A percentile compares a stretch with the other conserved stretches of the same genome.
Conservation (phyloP, 2,113 vertebrate species). For the Ailurus styani region DNA sequence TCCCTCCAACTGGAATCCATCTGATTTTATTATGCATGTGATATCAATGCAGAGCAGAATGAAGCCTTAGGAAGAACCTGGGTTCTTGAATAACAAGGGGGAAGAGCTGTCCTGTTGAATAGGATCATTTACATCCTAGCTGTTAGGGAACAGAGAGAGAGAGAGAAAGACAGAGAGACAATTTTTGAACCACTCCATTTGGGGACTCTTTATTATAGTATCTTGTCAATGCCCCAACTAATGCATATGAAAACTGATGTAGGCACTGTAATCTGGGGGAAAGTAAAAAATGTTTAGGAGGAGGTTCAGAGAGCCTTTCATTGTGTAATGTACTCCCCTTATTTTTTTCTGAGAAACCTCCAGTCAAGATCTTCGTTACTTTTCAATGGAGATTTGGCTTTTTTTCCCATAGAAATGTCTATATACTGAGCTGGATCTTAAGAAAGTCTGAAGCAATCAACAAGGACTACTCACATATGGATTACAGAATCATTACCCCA, state of each 20-base stretch:
- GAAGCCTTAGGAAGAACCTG: neutral
- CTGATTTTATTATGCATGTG: neutral
- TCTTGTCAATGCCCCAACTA: neutral
- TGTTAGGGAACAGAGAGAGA: neutral
- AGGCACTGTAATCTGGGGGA: neutral
- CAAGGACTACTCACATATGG: neutral
- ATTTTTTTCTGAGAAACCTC: neutral
- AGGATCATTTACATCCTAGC: neutral
- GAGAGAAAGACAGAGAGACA: neutral
- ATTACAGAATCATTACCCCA: neutral
- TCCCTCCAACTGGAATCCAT: neutral
- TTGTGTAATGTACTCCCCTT: neutral
- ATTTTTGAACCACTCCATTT: neutral
- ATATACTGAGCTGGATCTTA: neutral
- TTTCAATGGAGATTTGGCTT: neutral
- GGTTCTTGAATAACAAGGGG: neutral
- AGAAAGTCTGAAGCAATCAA: neutral
- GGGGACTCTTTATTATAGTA: neutral
- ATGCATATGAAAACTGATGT: neutral
- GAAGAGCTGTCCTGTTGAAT: neutral
- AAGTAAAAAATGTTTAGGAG: neutral
- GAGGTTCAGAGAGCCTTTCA: neutral
- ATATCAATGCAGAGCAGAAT: neutral
- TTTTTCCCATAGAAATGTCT: neutral
- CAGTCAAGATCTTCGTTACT: neutral